Evolutionary conservation across 2,113 vertebrate genomes (phyloP).

Genomic region (Grallaria varia): DNA sequence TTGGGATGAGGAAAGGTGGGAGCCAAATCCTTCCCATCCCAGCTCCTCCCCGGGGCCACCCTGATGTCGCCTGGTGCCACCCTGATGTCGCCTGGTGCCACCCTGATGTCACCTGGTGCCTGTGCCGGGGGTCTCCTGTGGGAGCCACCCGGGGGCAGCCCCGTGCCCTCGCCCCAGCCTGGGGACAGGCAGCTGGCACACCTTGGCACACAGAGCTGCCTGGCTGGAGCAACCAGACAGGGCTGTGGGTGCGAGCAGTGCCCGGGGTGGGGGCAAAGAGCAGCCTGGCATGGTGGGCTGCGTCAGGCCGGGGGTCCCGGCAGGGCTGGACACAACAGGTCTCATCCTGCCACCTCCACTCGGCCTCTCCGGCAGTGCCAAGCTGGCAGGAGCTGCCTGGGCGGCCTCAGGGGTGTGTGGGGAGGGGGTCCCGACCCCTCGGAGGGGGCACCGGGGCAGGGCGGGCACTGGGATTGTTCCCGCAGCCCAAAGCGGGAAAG

Average conservation of each 20-base stretch:
- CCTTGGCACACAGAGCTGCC: constrained; percentile 34
- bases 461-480: neutral
- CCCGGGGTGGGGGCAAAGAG: neutral
- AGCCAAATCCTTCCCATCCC: neutral
- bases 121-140: neutral
- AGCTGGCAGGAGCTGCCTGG: neutral
- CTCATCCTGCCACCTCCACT: neutral
- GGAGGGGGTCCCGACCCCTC: neutral
- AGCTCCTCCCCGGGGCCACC: accelerated
- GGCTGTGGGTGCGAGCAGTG: neutral
- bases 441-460: neutral
- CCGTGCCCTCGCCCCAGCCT: neutral
- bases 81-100: accelerated
- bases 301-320: neutral
- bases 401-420: accelerated
- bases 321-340: no score
- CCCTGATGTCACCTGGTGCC: accelerated
- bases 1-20: accelerated
- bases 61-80: accelerated
- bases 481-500: constrained; percentile 21
- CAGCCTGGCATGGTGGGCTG: accelerated
- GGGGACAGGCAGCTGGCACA: neutral
- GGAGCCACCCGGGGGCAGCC: neutral
- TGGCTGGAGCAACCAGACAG: neutral
- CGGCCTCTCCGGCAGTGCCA: accelerated